A percentile compares a stretch with the other conserved stretches of the same genome.
phyloP scores from a whole-genome alignment of 2,113 vertebrate genomes.

The Apteryx mantelli region DNA sequence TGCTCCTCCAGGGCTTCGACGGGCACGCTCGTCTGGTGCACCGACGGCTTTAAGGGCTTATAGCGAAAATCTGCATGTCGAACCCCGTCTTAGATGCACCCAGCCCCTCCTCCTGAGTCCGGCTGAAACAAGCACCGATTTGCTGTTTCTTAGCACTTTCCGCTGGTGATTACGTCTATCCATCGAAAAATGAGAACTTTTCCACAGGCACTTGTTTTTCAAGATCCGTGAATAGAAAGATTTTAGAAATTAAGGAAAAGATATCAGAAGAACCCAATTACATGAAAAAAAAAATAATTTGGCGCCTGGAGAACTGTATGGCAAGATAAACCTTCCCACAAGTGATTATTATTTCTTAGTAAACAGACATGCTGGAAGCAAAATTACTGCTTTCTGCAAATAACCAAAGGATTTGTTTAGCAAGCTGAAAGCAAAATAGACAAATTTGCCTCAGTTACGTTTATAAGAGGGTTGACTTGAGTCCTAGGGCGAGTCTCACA shows the following conservation, averaged over 20 bases:
- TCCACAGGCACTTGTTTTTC: background rate
- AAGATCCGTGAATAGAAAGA: background rate
- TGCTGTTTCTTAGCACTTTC: background rate
- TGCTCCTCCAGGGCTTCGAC: accelerated
- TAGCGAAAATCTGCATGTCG: background rate
- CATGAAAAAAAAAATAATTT: background rate
- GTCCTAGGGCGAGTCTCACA: background rate
- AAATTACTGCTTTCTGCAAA: constrained; percentile 39
- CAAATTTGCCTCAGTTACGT: background rate
- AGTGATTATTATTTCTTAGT: background rate
- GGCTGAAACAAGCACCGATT: background rate
- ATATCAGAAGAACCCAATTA: background rate
- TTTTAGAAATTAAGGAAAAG: background rate
- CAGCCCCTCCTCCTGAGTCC: background rate
- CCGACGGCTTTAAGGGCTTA: accelerated
- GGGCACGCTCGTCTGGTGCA: background rate
- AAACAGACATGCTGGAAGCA: background rate
- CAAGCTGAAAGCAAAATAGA: background rate
- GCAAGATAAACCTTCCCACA: background rate
- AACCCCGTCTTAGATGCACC: too few species aligned
- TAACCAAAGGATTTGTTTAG: constrained; percentile 13
- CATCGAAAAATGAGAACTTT: background rate
- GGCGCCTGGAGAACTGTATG: background rate
- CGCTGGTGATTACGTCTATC: background rate
- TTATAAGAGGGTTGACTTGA: background rate